Percentiles rank a stretch among this genome's conserved stretches.
Conservation (phyloP, 2,797 vertebrate genomes). For the Cynodonichthys magdalenae region DNA sequence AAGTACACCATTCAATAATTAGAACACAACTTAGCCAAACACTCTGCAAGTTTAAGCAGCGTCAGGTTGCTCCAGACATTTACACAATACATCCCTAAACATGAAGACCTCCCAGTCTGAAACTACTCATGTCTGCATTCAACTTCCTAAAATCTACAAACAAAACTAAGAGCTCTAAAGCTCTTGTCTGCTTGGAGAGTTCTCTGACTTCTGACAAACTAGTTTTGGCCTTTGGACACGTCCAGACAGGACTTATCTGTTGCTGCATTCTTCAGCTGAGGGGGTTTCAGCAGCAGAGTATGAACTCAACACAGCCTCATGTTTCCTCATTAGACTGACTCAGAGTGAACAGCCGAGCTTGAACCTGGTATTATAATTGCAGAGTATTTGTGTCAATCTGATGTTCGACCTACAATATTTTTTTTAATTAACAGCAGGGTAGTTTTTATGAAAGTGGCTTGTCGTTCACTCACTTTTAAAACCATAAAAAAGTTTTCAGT, state of each 20-base stretch:
- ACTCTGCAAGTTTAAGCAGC: background rate
- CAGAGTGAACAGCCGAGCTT: background rate
- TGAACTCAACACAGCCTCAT: background rate
- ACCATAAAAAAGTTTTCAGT: background rate
- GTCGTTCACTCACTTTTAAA: background rate
- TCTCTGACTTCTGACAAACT: background rate
- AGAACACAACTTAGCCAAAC: too few relatives aligned
- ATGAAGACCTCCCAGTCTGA: background rate
- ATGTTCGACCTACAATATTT: background rate
- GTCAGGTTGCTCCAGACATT: background rate
- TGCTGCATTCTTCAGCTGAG: conserved; percentile 5
- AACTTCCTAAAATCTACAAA: background rate
- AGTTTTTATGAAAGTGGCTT: background rate
- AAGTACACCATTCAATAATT: too few relatives aligned
- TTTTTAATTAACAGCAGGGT: background rate
- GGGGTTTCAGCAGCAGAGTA: too few relatives aligned
- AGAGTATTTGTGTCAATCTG: background rate
- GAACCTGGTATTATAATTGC: background rate
- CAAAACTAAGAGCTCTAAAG: background rate
- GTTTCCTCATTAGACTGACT: background rate
- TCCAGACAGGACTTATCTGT: background rate
- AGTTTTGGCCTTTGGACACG: background rate
- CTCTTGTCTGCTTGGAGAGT: background rate
- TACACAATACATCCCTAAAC: background rate
- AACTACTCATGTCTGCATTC: background rate